phyloP scores from a whole-genome alignment of 2,888 invertebrate species.

The Altica lythri region DNA sequence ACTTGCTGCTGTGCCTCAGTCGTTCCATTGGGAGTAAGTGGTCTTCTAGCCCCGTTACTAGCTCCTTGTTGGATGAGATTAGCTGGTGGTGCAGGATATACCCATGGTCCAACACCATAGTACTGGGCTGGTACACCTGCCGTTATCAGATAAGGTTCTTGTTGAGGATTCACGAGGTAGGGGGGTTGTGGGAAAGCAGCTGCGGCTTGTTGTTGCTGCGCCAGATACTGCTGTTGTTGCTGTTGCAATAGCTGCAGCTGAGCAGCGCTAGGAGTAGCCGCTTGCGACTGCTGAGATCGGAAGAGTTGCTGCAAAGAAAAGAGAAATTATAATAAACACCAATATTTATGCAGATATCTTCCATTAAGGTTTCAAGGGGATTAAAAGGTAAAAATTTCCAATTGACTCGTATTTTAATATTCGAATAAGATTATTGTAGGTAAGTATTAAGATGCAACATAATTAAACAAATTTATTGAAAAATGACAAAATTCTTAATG shows the following conservation, averaged over 20 bases:
- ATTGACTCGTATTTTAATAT: no score
- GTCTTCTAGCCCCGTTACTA: constrained; percentile 70
- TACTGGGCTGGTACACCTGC: constrained; percentile 90
- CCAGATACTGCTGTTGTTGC: constrained; percentile 74
- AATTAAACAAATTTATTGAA: no score
- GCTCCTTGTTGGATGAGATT: constrained; percentile 72
- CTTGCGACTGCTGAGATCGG: constrained; percentile 81
- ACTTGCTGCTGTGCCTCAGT: constrained; percentile 65
- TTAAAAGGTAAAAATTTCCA: no score
- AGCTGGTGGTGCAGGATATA: constrained; percentile 61
- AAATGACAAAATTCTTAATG: no score
- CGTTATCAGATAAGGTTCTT: constrained; percentile 78
- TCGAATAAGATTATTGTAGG: no score
- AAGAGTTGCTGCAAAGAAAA: constrained; percentile 78
- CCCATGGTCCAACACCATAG: constrained; percentile 93
- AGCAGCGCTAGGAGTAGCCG: constrained; percentile 70
- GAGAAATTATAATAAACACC: neutral
- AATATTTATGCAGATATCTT: neutral
- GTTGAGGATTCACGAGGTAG: constrained; percentile 81
- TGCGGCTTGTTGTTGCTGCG: constrained; percentile 65
- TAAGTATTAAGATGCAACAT: no score
- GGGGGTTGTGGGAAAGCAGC: constrained; percentile 64
- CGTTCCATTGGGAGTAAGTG: constrained; percentile 76
- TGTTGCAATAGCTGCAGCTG: constrained; percentile 78
- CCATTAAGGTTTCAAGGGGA: neutral